A percentile compares a stretch with the other conserved stretches of the same genome.
Conservation (phyloP, 2,113 vertebrate genomes). For the Hypocryptadius cinnamomeus region DNA sequence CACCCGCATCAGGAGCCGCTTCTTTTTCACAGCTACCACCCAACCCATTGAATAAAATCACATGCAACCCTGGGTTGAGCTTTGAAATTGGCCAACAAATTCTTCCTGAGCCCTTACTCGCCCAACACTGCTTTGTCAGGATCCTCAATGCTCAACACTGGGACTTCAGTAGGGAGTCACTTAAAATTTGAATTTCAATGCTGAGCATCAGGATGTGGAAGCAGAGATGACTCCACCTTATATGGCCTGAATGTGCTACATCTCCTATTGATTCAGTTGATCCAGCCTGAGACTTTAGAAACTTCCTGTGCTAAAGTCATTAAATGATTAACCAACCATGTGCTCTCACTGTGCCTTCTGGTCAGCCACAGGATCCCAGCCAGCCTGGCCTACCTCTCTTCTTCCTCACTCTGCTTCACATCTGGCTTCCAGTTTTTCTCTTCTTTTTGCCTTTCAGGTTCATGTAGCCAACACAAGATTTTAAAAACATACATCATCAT, state of each 20-base stretch:
- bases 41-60: neutral
- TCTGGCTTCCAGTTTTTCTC: neutral
- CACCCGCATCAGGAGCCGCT: rapidly evolving
- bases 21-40: neutral
- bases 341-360: neutral
- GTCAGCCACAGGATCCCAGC: neutral
- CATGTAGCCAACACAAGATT: neutral
- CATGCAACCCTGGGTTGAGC: neutral
- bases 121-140: neutral
- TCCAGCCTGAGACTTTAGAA: neutral
- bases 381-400: neutral
- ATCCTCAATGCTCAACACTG: neutral
- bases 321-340: neutral
- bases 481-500: neutral
- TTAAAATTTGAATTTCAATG: neutral
- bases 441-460: neutral
- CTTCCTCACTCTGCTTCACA: neutral
- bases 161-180: neutral
- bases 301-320: neutral
- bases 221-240: neutral
- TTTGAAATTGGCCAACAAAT: neutral
- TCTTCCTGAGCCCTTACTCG: neutral
- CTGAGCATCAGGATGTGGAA: neutral
- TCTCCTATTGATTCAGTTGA: neutral
- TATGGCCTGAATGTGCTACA: neutral